Conservation (phyloP, 2,888 invertebrate genomes). For the Julus scandinavius region DNA sequence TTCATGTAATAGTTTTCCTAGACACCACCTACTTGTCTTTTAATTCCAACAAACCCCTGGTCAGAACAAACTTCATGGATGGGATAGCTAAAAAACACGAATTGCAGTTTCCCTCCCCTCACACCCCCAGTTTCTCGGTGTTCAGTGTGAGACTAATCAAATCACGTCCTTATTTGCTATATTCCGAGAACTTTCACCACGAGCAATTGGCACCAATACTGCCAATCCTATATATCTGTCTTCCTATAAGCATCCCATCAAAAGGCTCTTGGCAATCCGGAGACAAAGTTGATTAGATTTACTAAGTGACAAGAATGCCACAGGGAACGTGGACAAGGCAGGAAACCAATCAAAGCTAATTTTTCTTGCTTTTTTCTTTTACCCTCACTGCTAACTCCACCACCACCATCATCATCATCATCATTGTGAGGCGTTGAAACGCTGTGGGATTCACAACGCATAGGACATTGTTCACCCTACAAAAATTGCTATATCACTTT, state of each 20-base stretch:
- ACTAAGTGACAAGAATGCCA: conserved; percentile 57
- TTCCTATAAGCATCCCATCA: conserved; percentile 51
- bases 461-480: conserved; percentile 32
- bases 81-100: conserved; percentile 30
- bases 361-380: conserved; percentile 52
- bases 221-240: conserved; percentile 36
- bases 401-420: not conserved
- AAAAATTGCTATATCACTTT: conserved; percentile 14
- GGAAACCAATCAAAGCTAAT: conserved; percentile 57
- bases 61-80: conserved; percentile 39
- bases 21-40: conserved; percentile 23
- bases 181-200: conserved; percentile 50
- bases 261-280: conserved; percentile 54
- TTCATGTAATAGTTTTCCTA: conserved; percentile 9
- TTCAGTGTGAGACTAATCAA: conserved; percentile 55
- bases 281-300: conserved; percentile 57
- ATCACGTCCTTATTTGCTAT: conserved; percentile 54
- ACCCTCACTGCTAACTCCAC: not conserved
- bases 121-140: conserved; percentile 17
- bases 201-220: conserved; percentile 55
- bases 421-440: not conserved
- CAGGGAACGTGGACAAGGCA: conserved; percentile 56
- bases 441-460: not conserved
- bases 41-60: conserved; percentile 39
- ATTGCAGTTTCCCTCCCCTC: not conserved